Evolutionary conservation across 2,113 vertebrate genomes (phyloP).

Genomic region (Albula goreensis): DNA sequence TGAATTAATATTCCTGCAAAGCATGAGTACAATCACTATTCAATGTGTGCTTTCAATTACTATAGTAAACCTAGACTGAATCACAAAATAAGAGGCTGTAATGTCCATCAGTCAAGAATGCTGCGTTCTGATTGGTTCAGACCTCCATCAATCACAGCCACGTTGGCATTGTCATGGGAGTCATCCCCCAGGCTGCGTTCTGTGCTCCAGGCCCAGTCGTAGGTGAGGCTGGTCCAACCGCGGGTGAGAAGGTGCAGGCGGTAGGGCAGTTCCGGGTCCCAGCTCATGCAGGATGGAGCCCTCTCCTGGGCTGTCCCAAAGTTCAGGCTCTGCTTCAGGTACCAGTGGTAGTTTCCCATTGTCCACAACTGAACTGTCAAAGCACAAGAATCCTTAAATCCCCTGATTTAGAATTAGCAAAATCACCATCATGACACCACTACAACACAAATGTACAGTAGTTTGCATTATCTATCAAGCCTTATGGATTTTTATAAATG

Average conservation of each 20-base stretch:
- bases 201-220: conserved; percentile 88
- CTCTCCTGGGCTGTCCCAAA: conserved; percentile 69
- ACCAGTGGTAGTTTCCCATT: conserved; percentile 94
- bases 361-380: conserved; percentile 90
- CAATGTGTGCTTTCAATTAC: background rate
- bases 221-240: conserved; percentile 78
- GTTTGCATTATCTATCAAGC: too few species aligned
- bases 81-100: background rate
- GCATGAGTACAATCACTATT: background rate
- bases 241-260: conserved; percentile 77
- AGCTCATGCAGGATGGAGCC: conserved; percentile 76
- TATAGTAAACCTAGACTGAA: background rate
- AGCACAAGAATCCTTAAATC: background rate
- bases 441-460: too few species aligned
- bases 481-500: too few species aligned
- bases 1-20: too few species aligned
- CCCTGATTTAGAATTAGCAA: background rate
- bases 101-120: background rate
- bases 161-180: conserved; percentile 69
- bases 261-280: conserved; percentile 79
- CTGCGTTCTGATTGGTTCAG: conserved; percentile 35
- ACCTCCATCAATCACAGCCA: conserved; percentile 96
- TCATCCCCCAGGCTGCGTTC: conserved; percentile 72
- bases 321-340: conserved; percentile 90
- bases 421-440: background rate